phyloP scores from a whole-genome alignment of 2,888 invertebrate genomes.

The Dasypolia templi region DNA sequence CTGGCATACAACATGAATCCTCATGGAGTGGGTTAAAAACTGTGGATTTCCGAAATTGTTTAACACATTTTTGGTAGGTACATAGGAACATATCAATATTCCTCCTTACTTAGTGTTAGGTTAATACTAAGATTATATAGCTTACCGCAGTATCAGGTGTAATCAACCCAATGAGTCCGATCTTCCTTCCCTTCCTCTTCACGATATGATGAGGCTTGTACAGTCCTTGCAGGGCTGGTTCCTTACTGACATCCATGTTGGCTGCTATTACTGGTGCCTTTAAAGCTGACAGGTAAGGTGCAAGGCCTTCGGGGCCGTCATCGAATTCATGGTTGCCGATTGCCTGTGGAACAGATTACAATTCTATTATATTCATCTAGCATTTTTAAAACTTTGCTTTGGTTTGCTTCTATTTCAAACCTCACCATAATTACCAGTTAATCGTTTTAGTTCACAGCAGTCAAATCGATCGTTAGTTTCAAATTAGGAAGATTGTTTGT shows the following conservation, averaged over 20 bases:
- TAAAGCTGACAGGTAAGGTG: conserved; percentile 92
- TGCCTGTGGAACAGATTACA: conserved; percentile 88
- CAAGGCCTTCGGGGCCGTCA: conserved; percentile 92
- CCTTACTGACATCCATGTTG: conserved; percentile 93
- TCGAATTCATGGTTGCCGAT: conserved; percentile 97
- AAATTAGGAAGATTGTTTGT: background rate
- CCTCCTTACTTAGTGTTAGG: too few species aligned
- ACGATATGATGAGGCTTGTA: conserved; percentile 92
- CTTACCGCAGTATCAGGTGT: conserved; percentile 92
- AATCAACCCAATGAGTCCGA: conserved; percentile 95
- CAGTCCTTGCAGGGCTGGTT: conserved; percentile 91
- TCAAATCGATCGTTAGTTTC: background rate
- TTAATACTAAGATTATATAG: background rate
- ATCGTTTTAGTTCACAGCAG: background rate
- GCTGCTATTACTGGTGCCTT: conserved; percentile 93
- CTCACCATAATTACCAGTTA: background rate
- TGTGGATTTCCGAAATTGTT: too few species aligned
- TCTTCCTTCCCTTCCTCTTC: conserved; percentile 91
- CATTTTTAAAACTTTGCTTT: background rate
- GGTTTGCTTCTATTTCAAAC: background rate
- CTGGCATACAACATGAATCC: too few species aligned
- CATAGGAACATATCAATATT: too few species aligned
- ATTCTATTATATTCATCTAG: background rate
- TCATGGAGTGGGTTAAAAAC: too few species aligned
- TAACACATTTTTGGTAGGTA: too few species aligned